These are phyloP conservation scores for Tetramorium simillimum DNA, from an alignment of 1,140 invertebrate species.

Conservation along the genomic window DNA sequence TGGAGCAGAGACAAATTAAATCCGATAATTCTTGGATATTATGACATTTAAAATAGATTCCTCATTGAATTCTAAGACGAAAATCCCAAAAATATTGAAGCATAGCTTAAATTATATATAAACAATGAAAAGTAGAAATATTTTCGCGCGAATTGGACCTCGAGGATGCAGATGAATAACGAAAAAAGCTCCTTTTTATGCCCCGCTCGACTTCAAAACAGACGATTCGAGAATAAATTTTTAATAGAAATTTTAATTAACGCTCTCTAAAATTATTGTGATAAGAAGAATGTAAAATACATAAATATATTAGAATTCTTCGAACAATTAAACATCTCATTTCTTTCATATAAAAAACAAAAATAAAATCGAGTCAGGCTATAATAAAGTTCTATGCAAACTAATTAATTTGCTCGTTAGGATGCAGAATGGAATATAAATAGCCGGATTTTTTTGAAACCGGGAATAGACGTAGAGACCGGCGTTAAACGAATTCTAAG, in stretches of 20 bases:
- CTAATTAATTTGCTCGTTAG: slow-evolving; percentile 52
- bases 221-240: not conserved
- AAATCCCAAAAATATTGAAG: not conserved
- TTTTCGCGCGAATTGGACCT: not conserved
- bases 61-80: not conserved
- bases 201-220: not conserved
- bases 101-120: not conserved
- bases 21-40: not conserved
- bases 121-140: not conserved
- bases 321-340: not conserved
- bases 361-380: not conserved
- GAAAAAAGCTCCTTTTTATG: not conserved
- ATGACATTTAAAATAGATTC: not conserved
- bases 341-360: not conserved
- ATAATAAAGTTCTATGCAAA: slow-evolving; percentile 14
- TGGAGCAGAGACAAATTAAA: not conserved
- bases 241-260: slow-evolving; percentile 1
- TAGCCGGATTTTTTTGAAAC: slow-evolving; percentile 22
- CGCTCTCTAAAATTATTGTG: no score
- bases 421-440: slow-evolving; percentile 6
- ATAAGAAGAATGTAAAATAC: no score
- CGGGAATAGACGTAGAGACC: not conserved
- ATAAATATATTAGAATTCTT: not conserved
- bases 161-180: not conserved
- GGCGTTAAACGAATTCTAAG: slow-evolving; percentile 36